phyloP scores from a whole-genome alignment of 2,888 invertebrate species.

The Pantelozetes paolii region DNA sequence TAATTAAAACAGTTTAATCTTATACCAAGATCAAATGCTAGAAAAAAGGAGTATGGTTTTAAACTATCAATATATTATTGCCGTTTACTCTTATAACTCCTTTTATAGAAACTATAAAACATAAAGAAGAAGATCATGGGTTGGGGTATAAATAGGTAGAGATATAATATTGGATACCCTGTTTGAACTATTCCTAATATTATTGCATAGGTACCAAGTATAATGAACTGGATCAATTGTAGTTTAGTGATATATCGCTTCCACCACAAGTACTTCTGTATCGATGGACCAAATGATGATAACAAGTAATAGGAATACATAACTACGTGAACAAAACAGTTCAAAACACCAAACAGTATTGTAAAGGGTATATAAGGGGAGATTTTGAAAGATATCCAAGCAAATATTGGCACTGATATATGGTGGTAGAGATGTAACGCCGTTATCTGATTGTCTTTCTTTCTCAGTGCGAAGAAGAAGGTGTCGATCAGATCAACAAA shows the following conservation, averaged over 20 bases:
- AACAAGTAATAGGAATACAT: constrained; percentile 41
- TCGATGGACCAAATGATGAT: constrained; percentile 22
- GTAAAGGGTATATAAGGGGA: constrained; percentile 37
- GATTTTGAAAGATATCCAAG: constrained; percentile 20
- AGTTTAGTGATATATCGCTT: constrained; percentile 39
- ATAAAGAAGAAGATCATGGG: too few species aligned
- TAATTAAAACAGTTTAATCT: too few species aligned
- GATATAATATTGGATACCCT: too few species aligned
- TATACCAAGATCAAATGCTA: too few species aligned
- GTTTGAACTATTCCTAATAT: too few species aligned
- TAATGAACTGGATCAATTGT: constrained; percentile 37
- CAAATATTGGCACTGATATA: constrained; percentile 39
- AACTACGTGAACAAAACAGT: constrained; percentile 37
- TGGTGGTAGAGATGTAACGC: constrained; percentile 41
- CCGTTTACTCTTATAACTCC: too few species aligned
- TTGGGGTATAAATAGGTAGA: too few species aligned
- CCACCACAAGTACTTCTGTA: constrained; percentile 41
- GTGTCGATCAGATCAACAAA: constrained; percentile 41
- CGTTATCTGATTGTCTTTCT: constrained; percentile 39
- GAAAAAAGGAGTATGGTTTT: too few species aligned
- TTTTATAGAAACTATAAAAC: too few species aligned
- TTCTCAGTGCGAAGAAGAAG: constrained; percentile 38
- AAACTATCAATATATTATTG: too few species aligned
- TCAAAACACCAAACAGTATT: constrained; percentile 35
- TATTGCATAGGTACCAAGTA: constrained; percentile 37